phyloP scores from a whole-genome alignment of 2,113 vertebrate species.

The Ochotona curzoniae region DNA sequence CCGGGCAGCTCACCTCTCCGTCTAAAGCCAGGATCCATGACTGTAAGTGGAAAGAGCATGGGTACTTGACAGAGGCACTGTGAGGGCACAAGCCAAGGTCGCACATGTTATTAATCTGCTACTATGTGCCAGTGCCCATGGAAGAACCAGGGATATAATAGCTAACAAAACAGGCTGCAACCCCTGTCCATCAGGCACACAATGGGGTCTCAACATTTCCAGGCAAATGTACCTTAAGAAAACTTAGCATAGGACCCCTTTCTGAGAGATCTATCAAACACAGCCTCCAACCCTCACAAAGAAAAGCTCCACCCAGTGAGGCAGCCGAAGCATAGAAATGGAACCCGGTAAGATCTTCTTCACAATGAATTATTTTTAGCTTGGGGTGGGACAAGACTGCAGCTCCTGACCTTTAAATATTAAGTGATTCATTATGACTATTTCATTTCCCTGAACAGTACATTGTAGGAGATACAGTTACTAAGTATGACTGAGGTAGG shows the following conservation, averaged over 20 bases:
- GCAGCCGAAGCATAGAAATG: not conserved
- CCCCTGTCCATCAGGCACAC: not conserved
- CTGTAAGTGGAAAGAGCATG: not conserved
- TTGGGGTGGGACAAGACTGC: not conserved
- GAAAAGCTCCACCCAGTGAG: not conserved
- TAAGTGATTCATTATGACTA: conserved; percentile 24
- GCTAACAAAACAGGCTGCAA: not conserved
- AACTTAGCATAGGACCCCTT: not conserved
- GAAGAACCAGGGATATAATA: no score
- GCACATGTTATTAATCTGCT: accelerated
- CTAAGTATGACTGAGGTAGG: not conserved
- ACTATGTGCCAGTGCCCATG: not conserved
- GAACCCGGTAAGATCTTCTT: not conserved
- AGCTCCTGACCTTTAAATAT: conserved; percentile 43
- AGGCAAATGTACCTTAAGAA: not conserved
- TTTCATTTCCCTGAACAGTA: not conserved
- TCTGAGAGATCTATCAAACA: not conserved
- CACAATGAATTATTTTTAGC: conserved; percentile 2
- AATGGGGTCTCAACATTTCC: not conserved
- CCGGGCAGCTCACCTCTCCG: not conserved
- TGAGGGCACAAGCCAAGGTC: not conserved
- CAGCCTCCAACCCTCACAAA: not conserved
- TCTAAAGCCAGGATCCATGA: accelerated
- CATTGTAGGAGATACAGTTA: not conserved
- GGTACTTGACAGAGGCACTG: accelerated